phyloP scores from a whole-genome alignment of 2,888 invertebrate genomes.

The Masnerella sp. region DNA sequence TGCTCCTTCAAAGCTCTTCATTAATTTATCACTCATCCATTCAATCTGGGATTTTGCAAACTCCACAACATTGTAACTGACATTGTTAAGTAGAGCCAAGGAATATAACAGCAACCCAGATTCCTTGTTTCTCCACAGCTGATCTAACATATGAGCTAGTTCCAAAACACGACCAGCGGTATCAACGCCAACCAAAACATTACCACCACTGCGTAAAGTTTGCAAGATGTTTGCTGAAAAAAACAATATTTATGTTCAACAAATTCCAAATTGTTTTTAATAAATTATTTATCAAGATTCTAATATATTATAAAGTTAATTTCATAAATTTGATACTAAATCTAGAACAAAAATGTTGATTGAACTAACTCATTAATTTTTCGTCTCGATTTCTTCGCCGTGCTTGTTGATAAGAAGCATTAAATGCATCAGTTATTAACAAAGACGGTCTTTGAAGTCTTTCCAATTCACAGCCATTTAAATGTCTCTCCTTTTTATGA shows the following conservation, averaged over 20 bases:
- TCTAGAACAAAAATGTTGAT: no score
- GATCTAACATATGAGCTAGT: conserved; percentile 96
- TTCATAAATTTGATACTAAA: no score
- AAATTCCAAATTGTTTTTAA: no score
- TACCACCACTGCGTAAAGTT: conserved; percentile 95
- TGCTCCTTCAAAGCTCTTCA: conserved; percentile 93
- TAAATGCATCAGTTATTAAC: conserved; percentile 96
- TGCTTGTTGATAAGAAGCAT: conserved; percentile 95
- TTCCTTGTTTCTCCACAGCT: conserved; percentile 95
- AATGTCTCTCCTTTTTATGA: conserved; percentile 98
- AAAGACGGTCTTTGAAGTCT: conserved; percentile 94
- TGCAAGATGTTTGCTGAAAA: conserved; percentile 91
- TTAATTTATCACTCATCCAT: conserved; percentile 99
- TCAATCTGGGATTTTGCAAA: conserved; percentile 99
- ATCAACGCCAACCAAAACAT: conserved; percentile 96
- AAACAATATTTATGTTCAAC: no score
- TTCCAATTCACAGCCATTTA: conserved; percentile 97
- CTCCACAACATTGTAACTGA: conserved; percentile 98
- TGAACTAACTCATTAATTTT: conserved; percentile 93
- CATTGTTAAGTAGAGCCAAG: conserved; percentile 94
- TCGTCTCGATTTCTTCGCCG: conserved; percentile 95
- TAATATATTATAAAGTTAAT: no score
- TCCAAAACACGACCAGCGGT: conserved; percentile 98
- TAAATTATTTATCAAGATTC: no score
- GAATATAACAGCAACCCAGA: conserved; percentile 97